phyloP scores from a whole-genome alignment of 1,140 invertebrate species.

The Seison nebaliae region DNA sequence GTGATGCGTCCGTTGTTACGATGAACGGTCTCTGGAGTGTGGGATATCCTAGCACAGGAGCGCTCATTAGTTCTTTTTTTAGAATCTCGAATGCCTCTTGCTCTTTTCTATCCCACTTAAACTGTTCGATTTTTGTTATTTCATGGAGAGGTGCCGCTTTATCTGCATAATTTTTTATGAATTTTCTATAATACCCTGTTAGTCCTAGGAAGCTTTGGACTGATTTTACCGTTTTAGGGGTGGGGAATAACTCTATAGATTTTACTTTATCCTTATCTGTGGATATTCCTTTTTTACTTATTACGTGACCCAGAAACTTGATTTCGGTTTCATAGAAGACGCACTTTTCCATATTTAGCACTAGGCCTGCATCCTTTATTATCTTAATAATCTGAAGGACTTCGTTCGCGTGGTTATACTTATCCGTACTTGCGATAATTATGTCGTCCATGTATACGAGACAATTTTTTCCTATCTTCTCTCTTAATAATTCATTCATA shows the following conservation, averaged over 20 bases:
- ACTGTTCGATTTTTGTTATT: constrained; percentile 17
- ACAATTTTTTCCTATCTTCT: constrained; percentile 15
- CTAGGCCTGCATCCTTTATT: constrained; percentile 21
- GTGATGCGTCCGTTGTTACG: constrained; percentile 13
- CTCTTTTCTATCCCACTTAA: neutral
- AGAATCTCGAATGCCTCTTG: constrained; percentile 12
- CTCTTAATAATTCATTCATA: constrained; percentile 18
- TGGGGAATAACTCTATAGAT: constrained; percentile 13
- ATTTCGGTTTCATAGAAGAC: constrained; percentile 17
- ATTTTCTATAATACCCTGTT: constrained; percentile 13
- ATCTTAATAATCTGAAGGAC: constrained; percentile 19
- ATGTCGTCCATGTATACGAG: constrained; percentile 31
- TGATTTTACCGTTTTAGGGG: constrained; percentile 16
- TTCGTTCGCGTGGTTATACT: constrained; percentile 23
- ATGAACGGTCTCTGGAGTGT: constrained; percentile 7
- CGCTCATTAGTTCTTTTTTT: neutral
- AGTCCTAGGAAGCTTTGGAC: constrained; percentile 14
- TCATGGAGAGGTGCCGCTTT: constrained; percentile 14
- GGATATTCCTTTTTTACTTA: constrained; percentile 12
- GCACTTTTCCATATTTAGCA: constrained; percentile 24
- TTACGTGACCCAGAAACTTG: constrained; percentile 13
- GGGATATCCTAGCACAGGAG: constrained; percentile 1
- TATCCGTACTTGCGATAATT: constrained; percentile 19
- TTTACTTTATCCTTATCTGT: constrained; percentile 14
- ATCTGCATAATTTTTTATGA: constrained; percentile 14